Percentiles rank a stretch among this genome's conserved stretches.
Conservation (phyloP, 1,140 invertebrate species). For the Temnothorax longispinosus region DNA sequence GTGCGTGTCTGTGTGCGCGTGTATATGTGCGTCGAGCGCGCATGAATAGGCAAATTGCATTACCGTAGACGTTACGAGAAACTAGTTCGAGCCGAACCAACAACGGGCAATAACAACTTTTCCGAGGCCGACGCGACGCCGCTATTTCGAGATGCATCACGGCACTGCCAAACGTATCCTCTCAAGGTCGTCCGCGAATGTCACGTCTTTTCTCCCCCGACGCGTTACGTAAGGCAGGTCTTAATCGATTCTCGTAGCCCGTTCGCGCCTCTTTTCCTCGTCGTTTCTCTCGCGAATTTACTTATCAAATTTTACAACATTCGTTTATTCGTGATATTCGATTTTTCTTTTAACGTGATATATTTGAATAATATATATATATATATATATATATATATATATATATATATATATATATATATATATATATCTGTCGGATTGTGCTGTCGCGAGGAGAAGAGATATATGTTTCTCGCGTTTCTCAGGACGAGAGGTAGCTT, state of each 20-base stretch:
- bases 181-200: slow-evolving; percentile 36
- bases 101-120: slow-evolving; percentile 42
- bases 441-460: not conserved
- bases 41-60: slow-evolving; percentile 56
- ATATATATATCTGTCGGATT: not conserved
- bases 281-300: not conserved
- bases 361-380: not conserved
- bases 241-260: not conserved
- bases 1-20: no score
- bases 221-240: slow-evolving; percentile 18
- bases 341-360: not conserved
- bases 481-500: not conserved
- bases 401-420: no score
- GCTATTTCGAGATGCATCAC: slow-evolving; percentile 53
- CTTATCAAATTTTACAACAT: not conserved
- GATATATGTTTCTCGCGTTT: not conserved
- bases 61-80: slow-evolving; percentile 33
- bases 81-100: slow-evolving; percentile 44
- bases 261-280: not conserved
- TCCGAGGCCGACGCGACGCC: slow-evolving; percentile 37
- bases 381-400: no score
- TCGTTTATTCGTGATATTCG: no score
- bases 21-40: not conserved
- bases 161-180: slow-evolving; percentile 41
- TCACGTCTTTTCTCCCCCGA: slow-evolving; percentile 22